Conservation (phyloP, 2,888 invertebrate species). For the Drosophila birchii region DNA sequence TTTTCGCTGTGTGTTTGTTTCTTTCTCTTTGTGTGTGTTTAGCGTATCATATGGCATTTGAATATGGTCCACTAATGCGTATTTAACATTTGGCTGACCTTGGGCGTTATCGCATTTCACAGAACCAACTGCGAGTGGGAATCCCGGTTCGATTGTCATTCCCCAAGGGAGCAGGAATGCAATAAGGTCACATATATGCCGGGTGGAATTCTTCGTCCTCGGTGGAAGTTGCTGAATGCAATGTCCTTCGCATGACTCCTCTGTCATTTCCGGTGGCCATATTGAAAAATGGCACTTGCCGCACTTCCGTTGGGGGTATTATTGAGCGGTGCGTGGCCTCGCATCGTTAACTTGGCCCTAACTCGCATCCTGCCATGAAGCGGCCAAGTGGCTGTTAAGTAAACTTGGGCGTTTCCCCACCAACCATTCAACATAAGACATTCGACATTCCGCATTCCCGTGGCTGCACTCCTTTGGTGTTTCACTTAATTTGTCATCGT, state of each 20-base stretch:
- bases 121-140: constrained; percentile 7
- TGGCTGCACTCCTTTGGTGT: constrained; percentile 28
- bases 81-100: constrained; percentile 72
- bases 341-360: constrained; percentile 67
- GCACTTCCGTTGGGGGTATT: constrained; percentile 68
- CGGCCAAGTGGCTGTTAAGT: constrained; percentile 43
- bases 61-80: constrained; percentile 62
- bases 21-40: constrained; percentile 42
- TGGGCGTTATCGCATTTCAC: constrained; percentile 68
- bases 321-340: constrained; percentile 58
- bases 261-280: constrained; percentile 72
- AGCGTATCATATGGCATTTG: constrained; percentile 50
- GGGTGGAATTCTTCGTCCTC: constrained; percentile 12
- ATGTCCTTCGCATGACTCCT: constrained; percentile 37
- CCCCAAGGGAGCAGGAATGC: constrained; percentile 56
- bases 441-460: constrained; percentile 38
- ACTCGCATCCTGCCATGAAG: constrained; percentile 39
- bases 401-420: constrained; percentile 48
- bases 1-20: constrained; percentile 24
- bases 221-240: constrained; percentile 7
- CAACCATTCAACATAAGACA: neutral
- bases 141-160: constrained; percentile 29
- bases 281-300: constrained; percentile 76
- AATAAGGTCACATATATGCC: constrained; percentile 55
- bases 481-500: constrained; percentile 73